phyloP scores from a whole-genome alignment of 2,113 vertebrate species.

The Osmerus mordax region DNA sequence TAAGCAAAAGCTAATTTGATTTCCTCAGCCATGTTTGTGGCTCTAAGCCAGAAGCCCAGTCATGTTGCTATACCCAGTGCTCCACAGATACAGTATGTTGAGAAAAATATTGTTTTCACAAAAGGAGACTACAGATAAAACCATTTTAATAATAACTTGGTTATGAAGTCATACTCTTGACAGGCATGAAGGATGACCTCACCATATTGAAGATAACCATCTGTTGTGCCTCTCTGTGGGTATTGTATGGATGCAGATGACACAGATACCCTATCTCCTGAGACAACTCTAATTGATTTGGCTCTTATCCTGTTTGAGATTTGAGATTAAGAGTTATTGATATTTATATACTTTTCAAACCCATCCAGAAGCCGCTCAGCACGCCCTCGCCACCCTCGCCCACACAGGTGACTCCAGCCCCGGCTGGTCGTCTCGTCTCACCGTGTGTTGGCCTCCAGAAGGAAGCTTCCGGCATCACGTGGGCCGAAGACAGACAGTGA shows the following conservation, averaged over 20 bases:
- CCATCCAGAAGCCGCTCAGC: conserved; percentile 19
- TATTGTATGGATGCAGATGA: conserved; percentile 10
- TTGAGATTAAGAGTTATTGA: conserved; percentile 13
- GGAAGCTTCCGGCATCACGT: too few species aligned
- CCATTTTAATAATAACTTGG: background rate
- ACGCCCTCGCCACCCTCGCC: background rate
- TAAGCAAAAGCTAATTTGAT: too few species aligned
- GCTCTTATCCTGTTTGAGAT: background rate
- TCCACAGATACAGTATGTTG: too few species aligned
- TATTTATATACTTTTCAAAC: conserved; percentile 19
- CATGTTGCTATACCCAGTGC: too few species aligned
- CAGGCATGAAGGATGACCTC: conserved; percentile 22
- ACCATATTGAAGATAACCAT: conserved; percentile 25
- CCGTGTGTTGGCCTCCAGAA: too few species aligned
- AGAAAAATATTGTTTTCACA: background rate
- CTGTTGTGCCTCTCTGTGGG: conserved; percentile 12
- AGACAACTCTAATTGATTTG: conserved; percentile 10
- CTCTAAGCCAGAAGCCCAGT: too few species aligned
- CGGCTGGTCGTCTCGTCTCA: too few species aligned
- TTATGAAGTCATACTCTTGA: conserved; percentile 17
- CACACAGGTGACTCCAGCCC: too few species aligned
- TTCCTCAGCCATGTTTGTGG: too few species aligned
- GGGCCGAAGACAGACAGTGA: too few species aligned
- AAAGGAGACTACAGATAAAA: background rate
- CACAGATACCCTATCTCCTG: conserved; percentile 2